phyloP scores from a whole-genome alignment of 2,888 invertebrate genomes.

The Apotomis betuletana region DNA sequence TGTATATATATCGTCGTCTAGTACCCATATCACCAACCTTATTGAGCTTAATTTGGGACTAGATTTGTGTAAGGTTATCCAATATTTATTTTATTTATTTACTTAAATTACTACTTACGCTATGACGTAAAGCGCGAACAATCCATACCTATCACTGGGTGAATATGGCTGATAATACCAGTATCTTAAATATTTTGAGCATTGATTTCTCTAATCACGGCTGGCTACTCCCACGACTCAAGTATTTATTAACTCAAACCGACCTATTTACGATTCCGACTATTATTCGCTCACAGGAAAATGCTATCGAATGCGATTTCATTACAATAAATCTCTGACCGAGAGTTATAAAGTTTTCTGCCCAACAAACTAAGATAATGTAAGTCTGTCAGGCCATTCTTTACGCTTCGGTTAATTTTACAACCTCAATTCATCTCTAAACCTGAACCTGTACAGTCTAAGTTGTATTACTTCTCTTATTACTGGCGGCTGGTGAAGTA shows the following conservation, averaged over 20 bases:
- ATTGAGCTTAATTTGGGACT: too few species aligned
- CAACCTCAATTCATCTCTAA: constrained; percentile 52
- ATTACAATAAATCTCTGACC: constrained; percentile 73
- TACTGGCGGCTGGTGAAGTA: constrained; percentile 52
- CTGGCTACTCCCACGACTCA: constrained; percentile 54
- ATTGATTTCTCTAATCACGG: constrained; percentile 45
- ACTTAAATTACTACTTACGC: too few species aligned
- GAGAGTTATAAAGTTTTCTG: constrained; percentile 72
- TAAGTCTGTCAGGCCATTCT: constrained; percentile 65
- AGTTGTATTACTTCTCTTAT: constrained; percentile 44
- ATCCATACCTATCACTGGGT: too few species aligned
- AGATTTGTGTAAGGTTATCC: too few species aligned
- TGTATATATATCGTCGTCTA: too few species aligned
- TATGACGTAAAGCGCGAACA: too few species aligned
- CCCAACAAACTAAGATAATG: constrained; percentile 73
- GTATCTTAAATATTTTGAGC: constrained; percentile 1
- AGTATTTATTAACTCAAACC: constrained; percentile 64
- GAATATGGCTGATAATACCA: too few species aligned
- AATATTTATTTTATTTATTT: too few species aligned
- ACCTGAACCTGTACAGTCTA: constrained; percentile 45
- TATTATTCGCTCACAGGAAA: constrained; percentile 69
- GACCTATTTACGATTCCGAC: constrained; percentile 66
- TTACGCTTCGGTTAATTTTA: constrained; percentile 52
- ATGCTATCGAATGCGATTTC: constrained; percentile 72
- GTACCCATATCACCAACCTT: too few species aligned